Percentiles rank a stretch among this genome's conserved stretches.
These are phyloP conservation scores for Chionis minor DNA, from an alignment of 2,113 vertebrate species.

Conservation along the genomic window DNA sequence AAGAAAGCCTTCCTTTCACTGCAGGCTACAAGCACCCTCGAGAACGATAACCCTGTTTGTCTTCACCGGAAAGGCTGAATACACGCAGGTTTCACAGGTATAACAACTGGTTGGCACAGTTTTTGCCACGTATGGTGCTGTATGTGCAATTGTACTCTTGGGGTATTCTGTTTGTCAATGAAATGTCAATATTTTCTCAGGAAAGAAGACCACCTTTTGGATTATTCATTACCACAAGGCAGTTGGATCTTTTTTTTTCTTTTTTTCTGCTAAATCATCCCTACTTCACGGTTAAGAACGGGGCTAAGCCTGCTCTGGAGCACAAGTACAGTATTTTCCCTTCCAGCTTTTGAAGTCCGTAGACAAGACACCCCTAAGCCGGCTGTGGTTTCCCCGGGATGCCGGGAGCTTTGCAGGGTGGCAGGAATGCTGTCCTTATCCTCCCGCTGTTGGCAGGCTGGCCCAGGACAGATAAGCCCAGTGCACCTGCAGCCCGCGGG, in stretches of 20 bases:
- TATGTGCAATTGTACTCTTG: background rate
- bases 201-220: background rate
- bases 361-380: fast-evolving
- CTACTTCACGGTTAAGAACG: background rate
- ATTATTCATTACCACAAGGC: background rate
- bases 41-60: conserved; percentile 17
- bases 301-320: background rate
- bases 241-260: background rate
- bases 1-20: background rate
- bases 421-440: background rate
- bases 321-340: fast-evolving
- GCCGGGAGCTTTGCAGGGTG: background rate
- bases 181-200: background rate
- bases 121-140: fast-evolving
- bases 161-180: background rate
- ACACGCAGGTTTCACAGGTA: fast-evolving
- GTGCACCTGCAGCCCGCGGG: background rate
- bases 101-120: background rate
- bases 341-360: background rate
- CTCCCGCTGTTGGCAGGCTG: background rate
- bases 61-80: background rate
- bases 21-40: background rate
- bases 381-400: background rate
- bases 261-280: background rate
- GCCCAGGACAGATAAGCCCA: background rate